Evolutionary conservation across 2,797 vertebrate genomes (phyloP).

Genomic region (Anniella stebbinsi): DNA sequence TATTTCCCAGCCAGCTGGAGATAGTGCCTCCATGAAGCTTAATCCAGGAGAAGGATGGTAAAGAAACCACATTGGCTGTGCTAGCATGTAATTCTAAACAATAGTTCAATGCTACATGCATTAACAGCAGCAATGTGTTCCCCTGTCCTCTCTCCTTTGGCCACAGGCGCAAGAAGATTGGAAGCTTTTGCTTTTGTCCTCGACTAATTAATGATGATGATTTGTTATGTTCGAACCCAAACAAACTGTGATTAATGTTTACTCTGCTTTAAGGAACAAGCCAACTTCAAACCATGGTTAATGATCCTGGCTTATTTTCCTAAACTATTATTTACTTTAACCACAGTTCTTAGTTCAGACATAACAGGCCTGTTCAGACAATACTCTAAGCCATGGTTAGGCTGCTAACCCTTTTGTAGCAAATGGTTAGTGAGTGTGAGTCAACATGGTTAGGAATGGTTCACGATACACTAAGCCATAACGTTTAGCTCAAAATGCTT

Average conservation of each 20-base stretch:
- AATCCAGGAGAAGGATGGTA: neutral
- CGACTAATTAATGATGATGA: neutral
- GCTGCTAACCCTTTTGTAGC: no score
- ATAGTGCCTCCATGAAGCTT: neutral
- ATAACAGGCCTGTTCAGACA: neutral
- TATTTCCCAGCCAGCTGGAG: neutral
- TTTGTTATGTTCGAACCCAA: neutral
- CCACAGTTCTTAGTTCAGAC: neutral
- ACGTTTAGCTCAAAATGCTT: no score
- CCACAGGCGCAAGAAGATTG: neutral
- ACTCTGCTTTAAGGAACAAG: neutral
- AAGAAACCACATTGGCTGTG: neutral
- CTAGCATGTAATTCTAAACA: neutral
- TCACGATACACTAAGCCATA: no score
- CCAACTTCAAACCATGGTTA: neutral
- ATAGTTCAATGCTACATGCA: neutral
- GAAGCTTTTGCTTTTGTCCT: neutral
- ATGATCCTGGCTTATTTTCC: neutral
- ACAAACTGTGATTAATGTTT: neutral
- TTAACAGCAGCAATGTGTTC: neutral
- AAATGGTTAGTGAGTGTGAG: no score
- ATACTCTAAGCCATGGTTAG: no score
- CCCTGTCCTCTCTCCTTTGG: neutral
- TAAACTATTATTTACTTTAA: neutral
- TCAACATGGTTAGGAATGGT: no score